Evolutionary conservation across 1,140 invertebrate genomes (phyloP).

Genomic region (Kradibia gibbosae): DNA sequence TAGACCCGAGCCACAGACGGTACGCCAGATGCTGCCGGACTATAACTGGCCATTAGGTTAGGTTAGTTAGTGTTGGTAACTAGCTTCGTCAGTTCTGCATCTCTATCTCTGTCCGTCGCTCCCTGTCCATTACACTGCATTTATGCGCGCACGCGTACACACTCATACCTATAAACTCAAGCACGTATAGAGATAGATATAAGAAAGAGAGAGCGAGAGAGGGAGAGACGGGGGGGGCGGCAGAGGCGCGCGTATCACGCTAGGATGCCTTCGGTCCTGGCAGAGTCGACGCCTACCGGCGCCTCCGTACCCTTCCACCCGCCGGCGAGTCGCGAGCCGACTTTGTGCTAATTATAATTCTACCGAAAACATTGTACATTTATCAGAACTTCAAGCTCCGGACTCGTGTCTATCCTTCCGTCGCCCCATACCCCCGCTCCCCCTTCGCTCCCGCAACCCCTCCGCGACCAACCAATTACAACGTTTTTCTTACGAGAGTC

Average conservation of each 20-base stretch:
- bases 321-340: background rate
- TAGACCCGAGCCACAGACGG: slow-evolving; percentile 52
- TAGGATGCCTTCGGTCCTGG: slow-evolving; percentile 23
- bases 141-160: background rate
- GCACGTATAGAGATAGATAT: too few relatives aligned
- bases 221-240: background rate
- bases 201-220: too few relatives aligned
- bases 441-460: background rate
- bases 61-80: slow-evolving; percentile 41
- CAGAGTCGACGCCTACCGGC: background rate
- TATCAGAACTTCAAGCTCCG: background rate
- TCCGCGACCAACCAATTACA: too few relatives aligned
- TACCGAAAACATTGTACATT: slow-evolving; percentile 29
- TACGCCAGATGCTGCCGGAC: slow-evolving; percentile 48
- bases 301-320: background rate
- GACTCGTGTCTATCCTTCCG: too few relatives aligned
- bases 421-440: background rate
- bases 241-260: slow-evolving; percentile 12
- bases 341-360: slow-evolving; percentile 34
- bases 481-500: background rate
- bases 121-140: too few relatives aligned
- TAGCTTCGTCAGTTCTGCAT: slow-evolving; percentile 27
- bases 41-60: slow-evolving; percentile 55
- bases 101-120: background rate
- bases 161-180: too few relatives aligned